A percentile compares a stretch with the other conserved stretches of the same genome.
Conservation (phyloP, 2,888 invertebrate genomes). For the Diadegma fenestrale region DNA sequence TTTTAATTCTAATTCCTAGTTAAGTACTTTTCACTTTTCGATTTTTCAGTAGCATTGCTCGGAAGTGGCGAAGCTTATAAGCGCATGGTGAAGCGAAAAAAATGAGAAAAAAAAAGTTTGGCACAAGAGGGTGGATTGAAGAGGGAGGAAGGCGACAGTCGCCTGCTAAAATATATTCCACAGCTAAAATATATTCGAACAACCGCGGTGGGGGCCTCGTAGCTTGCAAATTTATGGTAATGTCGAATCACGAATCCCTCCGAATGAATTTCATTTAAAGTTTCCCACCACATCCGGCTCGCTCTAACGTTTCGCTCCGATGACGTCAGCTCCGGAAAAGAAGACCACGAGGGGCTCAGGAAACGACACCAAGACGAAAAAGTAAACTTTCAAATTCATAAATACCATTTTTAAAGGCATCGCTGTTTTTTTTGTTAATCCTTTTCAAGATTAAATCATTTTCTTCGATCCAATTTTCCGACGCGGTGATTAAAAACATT, state of each 20-base stretch:
- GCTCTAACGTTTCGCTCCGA: conserved; percentile 58
- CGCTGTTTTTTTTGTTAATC: conserved; percentile 23
- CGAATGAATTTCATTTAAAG: conserved; percentile 82
- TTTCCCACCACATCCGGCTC: conserved; percentile 74
- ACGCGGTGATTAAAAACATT: background rate
- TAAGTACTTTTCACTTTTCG: background rate
- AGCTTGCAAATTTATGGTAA: conserved; percentile 82
- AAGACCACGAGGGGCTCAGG: conserved; percentile 2
- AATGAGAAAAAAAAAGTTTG: background rate
- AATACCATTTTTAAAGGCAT: conserved; percentile 79
- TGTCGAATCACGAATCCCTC: conserved; percentile 79
- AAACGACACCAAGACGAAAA: conserved; percentile 37
- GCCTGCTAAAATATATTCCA: conserved; percentile 64
- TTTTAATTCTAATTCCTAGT: background rate
- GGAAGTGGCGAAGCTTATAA: conserved; percentile 58
- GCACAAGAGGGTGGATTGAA: conserved; percentile 16
- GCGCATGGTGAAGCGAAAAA: conserved; percentile 40
- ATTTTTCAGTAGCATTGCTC: conserved; percentile 42
- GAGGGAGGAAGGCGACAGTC: conserved; percentile 48
- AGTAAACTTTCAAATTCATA: conserved; percentile 79
- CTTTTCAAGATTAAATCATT: background rate
- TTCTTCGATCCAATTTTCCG: background rate
- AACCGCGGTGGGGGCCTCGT: conserved; percentile 73
- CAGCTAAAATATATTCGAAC: conserved; percentile 77
- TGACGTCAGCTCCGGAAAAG: conserved; percentile 34